Evolutionary conservation across 1,140 invertebrate species (phyloP).

Genomic region (Dinothrombium tinctorium): DNA sequence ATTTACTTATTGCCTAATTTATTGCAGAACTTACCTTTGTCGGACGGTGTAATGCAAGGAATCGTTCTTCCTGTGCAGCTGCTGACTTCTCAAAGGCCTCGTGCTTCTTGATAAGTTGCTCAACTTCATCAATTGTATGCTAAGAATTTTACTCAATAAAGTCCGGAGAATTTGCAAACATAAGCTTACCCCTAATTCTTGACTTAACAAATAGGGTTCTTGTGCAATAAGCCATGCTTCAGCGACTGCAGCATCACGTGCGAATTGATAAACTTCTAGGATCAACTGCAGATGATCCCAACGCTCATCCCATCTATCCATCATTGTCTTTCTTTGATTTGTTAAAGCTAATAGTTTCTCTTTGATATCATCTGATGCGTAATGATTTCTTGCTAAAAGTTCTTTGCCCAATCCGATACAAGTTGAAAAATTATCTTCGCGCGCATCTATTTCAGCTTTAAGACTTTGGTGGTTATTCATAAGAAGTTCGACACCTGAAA

Average conservation of each 20-base stretch:
- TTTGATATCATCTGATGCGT: conserved; percentile 66
- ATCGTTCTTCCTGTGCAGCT: conserved; percentile 92
- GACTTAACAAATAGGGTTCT: conserved; percentile 89
- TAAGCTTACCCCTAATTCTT: conserved; percentile 58
- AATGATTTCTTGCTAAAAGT: conserved; percentile 76
- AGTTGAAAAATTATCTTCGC: conserved; percentile 86
- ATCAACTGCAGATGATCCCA: conserved; percentile 93
- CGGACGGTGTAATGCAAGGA: conserved; percentile 82
- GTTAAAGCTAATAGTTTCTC: conserved; percentile 76
- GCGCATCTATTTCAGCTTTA: conserved; percentile 94
- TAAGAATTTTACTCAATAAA: conserved; percentile 19
- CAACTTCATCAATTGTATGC: conserved; percentile 94
- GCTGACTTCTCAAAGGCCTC: conserved; percentile 99
- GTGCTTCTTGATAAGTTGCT: conserved; percentile 97
- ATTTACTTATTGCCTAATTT: too few relatives aligned
- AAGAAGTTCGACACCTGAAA: conserved; percentile 87
- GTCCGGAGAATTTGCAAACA: background rate
- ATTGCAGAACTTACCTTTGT: conserved; percentile 51
- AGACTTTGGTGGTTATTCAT: conserved; percentile 99
- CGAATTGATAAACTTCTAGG: conserved; percentile 97
- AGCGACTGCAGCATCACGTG: conserved; percentile 91
- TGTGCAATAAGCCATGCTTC: conserved; percentile 97
- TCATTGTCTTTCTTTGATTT: conserved; percentile 69
- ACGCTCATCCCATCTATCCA: conserved; percentile 88
- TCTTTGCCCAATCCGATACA: conserved; percentile 90